Conservation (phyloP, 2,797 vertebrate genomes). For the Lepilemur ruficaudatus region DNA sequence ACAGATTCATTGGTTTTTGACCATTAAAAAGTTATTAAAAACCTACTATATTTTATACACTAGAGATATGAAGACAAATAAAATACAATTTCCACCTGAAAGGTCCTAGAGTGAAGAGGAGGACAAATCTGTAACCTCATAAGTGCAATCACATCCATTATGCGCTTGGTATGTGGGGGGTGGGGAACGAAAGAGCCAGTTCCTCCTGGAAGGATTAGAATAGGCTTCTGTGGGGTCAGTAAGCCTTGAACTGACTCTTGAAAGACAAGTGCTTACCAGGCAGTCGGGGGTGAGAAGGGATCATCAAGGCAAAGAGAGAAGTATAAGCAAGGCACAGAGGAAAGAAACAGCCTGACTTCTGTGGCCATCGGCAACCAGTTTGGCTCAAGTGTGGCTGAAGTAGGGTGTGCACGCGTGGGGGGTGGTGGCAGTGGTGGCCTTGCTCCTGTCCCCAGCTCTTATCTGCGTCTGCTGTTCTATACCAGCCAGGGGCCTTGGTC, state of each 20-base stretch:
- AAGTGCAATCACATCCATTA: not conserved
- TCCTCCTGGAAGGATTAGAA: not conserved
- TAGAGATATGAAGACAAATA: not conserved
- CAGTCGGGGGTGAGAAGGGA: not conserved
- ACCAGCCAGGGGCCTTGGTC: not conserved
- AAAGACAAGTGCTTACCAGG: not conserved
- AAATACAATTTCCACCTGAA: not conserved
- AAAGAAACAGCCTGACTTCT: not conserved
- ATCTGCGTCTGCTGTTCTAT: not conserved
- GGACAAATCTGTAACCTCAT: not conserved
- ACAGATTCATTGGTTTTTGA: not conserved
- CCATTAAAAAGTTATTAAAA: not conserved
- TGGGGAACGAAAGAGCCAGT: accelerated
- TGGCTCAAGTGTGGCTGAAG: not conserved
- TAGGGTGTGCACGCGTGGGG: accelerated
- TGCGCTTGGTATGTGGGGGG: too few species aligned
- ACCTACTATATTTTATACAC: not conserved
- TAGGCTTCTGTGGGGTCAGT: not conserved
- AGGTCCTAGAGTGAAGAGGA: not conserved
- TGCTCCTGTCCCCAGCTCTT: not conserved
- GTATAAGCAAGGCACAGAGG: not conserved
- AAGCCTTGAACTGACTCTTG: not conserved
- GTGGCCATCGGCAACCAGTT: not conserved
- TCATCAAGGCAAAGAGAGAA: not conserved
- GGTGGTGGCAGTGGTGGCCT: not conserved